Percentiles rank a stretch among this genome's conserved stretches.
Conservation (phyloP, 2,888 invertebrate genomes). For the Ectemnius cavifrons region DNA sequence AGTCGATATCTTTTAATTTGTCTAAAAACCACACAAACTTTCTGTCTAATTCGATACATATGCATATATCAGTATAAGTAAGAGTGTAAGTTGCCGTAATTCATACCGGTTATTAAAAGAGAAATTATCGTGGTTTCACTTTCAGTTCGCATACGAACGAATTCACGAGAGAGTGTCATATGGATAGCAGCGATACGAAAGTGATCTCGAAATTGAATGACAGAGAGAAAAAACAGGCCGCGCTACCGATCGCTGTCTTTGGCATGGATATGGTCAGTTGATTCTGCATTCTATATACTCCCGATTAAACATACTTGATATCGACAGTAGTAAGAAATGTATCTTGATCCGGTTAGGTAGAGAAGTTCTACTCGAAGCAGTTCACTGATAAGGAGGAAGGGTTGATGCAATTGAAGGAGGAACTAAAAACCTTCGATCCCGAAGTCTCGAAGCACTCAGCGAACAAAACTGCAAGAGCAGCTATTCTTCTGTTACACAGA, state of each 20-base stretch:
- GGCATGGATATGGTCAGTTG: constrained; percentile 89
- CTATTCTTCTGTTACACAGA: constrained; percentile 88
- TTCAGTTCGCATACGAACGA: constrained; percentile 90
- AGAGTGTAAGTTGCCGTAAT: no score
- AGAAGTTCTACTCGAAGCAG: constrained; percentile 93
- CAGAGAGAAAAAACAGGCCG: constrained; percentile 91
- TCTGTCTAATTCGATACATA: no score
- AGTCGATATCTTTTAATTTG: constrained; percentile 68
- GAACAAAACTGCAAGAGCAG: constrained; percentile 90
- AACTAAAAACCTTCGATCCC: constrained; percentile 78
- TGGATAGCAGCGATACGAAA: constrained; percentile 80
- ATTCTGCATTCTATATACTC: no score
- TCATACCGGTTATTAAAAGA: neutral
- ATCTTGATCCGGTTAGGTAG: constrained; percentile 81
- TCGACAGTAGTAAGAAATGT: no score
- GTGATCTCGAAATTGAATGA: constrained; percentile 84
- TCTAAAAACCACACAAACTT: no score
- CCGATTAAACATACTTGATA: no score
- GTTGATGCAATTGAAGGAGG: constrained; percentile 83
- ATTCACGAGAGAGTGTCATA: constrained; percentile 86
- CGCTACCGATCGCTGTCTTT: constrained; percentile 93
- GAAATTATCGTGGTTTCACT: constrained; percentile 37
- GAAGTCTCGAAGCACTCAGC: constrained; percentile 79
- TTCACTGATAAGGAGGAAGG: constrained; percentile 94
- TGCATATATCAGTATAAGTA: no score